Evolutionary conservation across 2,797 vertebrate genomes (phyloP).

Genomic region (Girardinus metallicus): DNA sequence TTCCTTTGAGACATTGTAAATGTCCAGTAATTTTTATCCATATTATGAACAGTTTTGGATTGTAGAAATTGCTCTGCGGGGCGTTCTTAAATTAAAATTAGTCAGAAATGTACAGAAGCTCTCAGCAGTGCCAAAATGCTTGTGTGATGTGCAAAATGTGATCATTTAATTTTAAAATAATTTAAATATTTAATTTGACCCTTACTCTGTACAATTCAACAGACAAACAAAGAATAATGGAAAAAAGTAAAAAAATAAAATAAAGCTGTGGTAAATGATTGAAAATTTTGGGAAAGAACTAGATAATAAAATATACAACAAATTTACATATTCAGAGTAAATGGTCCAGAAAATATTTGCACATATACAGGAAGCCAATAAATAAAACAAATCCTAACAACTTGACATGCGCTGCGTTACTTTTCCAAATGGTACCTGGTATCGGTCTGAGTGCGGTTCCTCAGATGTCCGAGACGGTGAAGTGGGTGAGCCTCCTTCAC

Average conservation of each 20-base stretch:
- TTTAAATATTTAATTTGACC: not conserved
- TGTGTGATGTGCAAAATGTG: not conserved
- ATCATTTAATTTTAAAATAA: not conserved
- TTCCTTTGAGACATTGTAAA: not conserved
- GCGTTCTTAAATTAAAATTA: not conserved
- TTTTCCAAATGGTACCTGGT: constrained; percentile 81
- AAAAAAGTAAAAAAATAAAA: not conserved
- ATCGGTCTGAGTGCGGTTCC: constrained; percentile 93
- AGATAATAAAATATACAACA: too few species aligned
- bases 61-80: not conserved
- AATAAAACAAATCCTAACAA: not conserved
- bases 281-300: not conserved
- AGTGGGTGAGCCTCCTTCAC: constrained; percentile 90
- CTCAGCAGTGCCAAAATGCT: not conserved
- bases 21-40: too few species aligned
- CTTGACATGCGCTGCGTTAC: not conserved
- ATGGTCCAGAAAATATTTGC: too few species aligned
- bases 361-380: too few species aligned
- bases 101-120: not conserved
- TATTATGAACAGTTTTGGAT: not conserved
- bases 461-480: constrained; percentile 89
- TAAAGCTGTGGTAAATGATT: not conserved
- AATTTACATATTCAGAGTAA: too few species aligned
- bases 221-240: not conserved
- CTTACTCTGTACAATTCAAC: not conserved